These are phyloP conservation scores for Argyrosomus regius DNA, from an alignment of 2,797 vertebrate species.

Conservation along the genomic window DNA sequence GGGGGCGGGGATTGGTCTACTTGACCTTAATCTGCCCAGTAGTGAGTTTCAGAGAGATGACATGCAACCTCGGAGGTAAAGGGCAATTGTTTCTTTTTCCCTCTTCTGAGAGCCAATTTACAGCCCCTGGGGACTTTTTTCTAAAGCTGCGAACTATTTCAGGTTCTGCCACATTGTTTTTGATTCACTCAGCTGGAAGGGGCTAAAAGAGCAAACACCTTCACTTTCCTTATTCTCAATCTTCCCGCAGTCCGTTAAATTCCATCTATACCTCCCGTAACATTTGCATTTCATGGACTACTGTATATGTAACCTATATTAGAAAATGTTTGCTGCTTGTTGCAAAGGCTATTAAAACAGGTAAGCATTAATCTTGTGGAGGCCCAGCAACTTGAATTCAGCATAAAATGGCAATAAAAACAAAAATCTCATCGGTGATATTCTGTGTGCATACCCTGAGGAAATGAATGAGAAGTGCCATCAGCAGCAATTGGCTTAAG, in stretches of 20 bases:
- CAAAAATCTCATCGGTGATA: slow-evolving; percentile 47
- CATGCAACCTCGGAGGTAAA: slow-evolving; percentile 88
- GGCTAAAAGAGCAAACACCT: slow-evolving; percentile 56
- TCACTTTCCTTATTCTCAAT: slow-evolving; percentile 50
- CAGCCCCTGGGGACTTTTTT: slow-evolving; percentile 71
- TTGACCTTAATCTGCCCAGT: slow-evolving; percentile 89
- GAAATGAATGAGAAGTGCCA: slow-evolving; percentile 41
- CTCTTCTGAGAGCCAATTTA: slow-evolving; percentile 84
- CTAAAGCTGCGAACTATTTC: slow-evolving; percentile 76
- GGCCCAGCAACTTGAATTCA: slow-evolving; percentile 47
- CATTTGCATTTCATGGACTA: slow-evolving; percentile 43
- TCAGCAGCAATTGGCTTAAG: slow-evolving; percentile 39
- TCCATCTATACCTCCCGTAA: slow-evolving; percentile 30
- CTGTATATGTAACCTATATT: slow-evolving; percentile 41
- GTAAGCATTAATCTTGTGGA: slow-evolving; percentile 40
- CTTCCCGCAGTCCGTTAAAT: slow-evolving; percentile 41
- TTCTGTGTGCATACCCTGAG: slow-evolving; percentile 16
- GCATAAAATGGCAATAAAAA: slow-evolving; percentile 38
- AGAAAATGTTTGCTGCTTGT: slow-evolving; percentile 34
- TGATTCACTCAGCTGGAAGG: slow-evolving; percentile 63
- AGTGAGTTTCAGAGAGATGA: slow-evolving; percentile 85
- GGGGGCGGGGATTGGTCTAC: slow-evolving; percentile 75
- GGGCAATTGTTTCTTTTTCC: slow-evolving; percentile 83
- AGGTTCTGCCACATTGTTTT: slow-evolving; percentile 74
- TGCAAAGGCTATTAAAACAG: slow-evolving; percentile 38